phyloP scores from a whole-genome alignment of 2,113 vertebrate species.

The Oxyura jamaicensis region DNA sequence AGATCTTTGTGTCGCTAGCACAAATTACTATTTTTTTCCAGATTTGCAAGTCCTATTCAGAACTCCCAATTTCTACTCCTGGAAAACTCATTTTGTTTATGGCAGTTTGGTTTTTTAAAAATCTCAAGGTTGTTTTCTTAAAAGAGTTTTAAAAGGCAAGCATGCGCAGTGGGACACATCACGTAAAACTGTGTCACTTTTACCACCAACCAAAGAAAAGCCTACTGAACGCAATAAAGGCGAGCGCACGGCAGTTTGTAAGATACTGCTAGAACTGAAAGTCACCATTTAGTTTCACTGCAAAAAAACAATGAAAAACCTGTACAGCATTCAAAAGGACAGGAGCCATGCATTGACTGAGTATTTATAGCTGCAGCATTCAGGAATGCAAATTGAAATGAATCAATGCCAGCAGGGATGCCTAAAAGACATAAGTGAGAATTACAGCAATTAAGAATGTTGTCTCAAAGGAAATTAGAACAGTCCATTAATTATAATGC shows the following conservation, averaged over 20 bases:
- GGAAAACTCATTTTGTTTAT: not conserved
- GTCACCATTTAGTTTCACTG: not conserved
- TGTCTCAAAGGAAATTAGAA: conserved; percentile 77
- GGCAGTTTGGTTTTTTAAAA: not conserved
- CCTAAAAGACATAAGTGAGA: conserved; percentile 75
- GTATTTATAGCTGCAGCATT: conserved; percentile 66
- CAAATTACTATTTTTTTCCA: not conserved
- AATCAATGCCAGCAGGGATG: conserved; percentile 69
- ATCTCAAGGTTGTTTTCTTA: not conserved
- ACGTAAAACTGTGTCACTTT: not conserved
- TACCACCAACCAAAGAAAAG: not conserved
- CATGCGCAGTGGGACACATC: not conserved
- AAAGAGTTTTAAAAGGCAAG: not conserved
- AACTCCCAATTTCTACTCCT: not conserved
- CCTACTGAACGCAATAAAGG: not conserved
- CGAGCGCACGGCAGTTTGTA: not conserved
- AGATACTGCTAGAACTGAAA: not conserved
- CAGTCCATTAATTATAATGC: conserved; percentile 76
- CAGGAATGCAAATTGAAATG: conserved; percentile 70
- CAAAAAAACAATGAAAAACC: not conserved
- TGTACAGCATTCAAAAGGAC: not conserved
- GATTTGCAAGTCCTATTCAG: not conserved
- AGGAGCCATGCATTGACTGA: conserved; percentile 20
- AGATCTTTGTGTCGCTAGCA: not conserved
- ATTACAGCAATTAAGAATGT: conserved; percentile 77